Evolutionary conservation across 2,888 invertebrate species (phyloP).

Genomic region (Ypsolopha scabrella): DNA sequence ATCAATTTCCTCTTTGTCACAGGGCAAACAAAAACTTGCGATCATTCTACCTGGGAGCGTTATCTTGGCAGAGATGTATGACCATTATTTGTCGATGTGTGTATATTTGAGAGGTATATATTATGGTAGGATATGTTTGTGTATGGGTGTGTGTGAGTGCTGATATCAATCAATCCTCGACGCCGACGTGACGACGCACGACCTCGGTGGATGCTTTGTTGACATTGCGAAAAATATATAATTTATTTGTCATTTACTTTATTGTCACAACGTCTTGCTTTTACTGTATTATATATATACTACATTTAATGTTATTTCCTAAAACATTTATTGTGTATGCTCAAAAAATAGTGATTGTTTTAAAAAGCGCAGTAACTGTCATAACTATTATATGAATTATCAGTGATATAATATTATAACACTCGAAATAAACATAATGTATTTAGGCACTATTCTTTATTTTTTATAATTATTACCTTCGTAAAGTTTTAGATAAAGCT

Average conservation of each 20-base stretch:
- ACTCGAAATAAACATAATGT: too few species aligned
- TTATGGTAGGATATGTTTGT: conserved; percentile 5
- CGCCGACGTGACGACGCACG: conserved; percentile 23
- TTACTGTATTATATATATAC: too few species aligned
- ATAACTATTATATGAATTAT: too few species aligned
- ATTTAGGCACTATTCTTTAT: too few species aligned
- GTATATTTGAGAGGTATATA: conserved; percentile 25
- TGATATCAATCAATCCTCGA: conserved; percentile 47
- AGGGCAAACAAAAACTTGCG: conserved; percentile 54
- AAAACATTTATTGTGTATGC: too few species aligned
- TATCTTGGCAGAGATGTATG: conserved; percentile 65
- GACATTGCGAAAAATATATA: conserved; percentile 18
- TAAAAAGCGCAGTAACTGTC: too few species aligned
- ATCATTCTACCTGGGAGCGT: conserved; percentile 48
- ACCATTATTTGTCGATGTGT: conserved; percentile 53
- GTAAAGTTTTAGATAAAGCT: too few species aligned
- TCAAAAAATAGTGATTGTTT: too few species aligned
- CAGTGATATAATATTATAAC: too few species aligned
- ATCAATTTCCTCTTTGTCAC: conserved; percentile 62
- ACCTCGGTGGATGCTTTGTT: conserved; percentile 31
- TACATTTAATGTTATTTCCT: too few species aligned
- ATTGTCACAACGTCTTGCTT: too few species aligned
- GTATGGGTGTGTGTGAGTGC: conserved; percentile 16
- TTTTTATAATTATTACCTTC: too few species aligned
- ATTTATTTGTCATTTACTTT: not conserved